Evolutionary conservation across 2,113 vertebrate genomes (phyloP), one percentile per base, ranked within the genome.

Genomic region (Menidia beryllina): DNA sequence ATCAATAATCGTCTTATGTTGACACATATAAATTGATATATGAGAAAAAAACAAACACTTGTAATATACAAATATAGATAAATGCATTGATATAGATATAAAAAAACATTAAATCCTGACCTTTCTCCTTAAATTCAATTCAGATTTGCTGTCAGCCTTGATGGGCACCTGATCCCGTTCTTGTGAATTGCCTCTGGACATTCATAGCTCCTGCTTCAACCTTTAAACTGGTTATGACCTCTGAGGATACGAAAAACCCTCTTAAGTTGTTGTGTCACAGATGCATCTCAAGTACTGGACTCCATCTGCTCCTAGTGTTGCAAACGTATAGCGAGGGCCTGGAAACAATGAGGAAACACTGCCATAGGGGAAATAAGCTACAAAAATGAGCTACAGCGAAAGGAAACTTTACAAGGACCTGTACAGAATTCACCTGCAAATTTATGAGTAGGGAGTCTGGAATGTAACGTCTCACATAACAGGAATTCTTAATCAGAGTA

Each of bases 291-390:
- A 71, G 54, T 73, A 54, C 60, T 60, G 47, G 9, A 59, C 61
- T 67, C 60, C 19, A 38, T 52, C 53, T 55, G 52, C 72, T 66
- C 56, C 58, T 56, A 67, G 8, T 51, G 64, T 69, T 65, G 30
- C 66, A 73, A 53, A n/a, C n/a, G n/a, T n/a, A n/a, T n/a, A n/a
- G 25, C 51, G 65, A 47, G 60, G 51, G 41, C 58, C 53, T 78
- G 73, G 70, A 77, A 85, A 61, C 61, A 69, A 69, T 81, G 72
- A 68, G 12, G 21, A 14, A 75, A 72, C 76, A 47, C 47, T 71
- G 68, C 65, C 82, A 73, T 63, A 43, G 57, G 71, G 74, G 74
- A 88, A 85, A 85, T 85, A 83, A 79, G 68, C 67, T 78, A 36
- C 56, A 76, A 80, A 75, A 69, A 8, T 30, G 30, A 30, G 30